phyloP scores from a whole-genome alignment of 2,888 invertebrate genomes.

The Mayetiola destructor region DNA sequence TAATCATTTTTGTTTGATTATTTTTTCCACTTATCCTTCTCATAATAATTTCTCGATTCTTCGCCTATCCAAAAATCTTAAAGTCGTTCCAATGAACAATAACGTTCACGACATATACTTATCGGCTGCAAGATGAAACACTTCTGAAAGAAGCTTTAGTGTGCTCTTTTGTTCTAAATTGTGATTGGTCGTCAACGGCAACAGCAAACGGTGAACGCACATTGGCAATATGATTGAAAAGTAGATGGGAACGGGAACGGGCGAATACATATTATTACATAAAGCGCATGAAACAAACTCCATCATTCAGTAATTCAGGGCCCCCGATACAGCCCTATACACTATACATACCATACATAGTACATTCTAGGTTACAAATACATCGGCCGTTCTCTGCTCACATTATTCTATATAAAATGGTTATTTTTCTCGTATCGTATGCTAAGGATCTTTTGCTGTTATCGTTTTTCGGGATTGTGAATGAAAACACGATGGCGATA shows the following conservation, averaged over 20 bases:
- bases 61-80: no score
- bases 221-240: slow-evolving; percentile 12
- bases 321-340: no score
- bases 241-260: no score
- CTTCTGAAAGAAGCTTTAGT: slow-evolving; percentile 13
- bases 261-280: background rate
- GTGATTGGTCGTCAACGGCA: slow-evolving; percentile 17
- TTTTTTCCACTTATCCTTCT: no score
- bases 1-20: no score
- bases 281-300: background rate
- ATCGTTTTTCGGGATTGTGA: background rate
- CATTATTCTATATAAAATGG: background rate
- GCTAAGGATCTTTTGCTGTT: background rate
- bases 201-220: slow-evolving; percentile 13
- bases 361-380: no score
- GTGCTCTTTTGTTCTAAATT: slow-evolving; percentile 17
- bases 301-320: no score
- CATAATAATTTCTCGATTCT: no score
- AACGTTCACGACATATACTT: background rate
- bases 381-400: background rate
- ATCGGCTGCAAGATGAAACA: slow-evolving; percentile 13
- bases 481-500: background rate
- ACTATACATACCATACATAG: no score
- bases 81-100: background rate
- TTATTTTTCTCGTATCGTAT: slow-evolving; percentile 5